Evolutionary conservation across 2,888 invertebrate species (phyloP).

Genomic region (Napeogenes sylphis): DNA sequence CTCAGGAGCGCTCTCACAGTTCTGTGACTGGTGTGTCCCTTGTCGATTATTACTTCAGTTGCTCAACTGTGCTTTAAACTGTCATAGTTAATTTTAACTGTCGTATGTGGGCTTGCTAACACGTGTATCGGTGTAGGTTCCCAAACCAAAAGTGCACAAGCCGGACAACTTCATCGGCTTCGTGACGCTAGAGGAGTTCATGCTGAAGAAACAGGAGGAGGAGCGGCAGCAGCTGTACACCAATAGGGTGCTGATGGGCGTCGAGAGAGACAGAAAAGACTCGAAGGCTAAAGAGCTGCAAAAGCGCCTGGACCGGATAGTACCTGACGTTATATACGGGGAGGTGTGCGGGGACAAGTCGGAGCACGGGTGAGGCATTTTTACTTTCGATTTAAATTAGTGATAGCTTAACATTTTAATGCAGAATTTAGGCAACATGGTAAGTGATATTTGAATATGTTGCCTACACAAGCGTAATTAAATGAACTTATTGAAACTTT

Average conservation of each 20-base stretch:
- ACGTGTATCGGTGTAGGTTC: slow-evolving; percentile 20
- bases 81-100: no score
- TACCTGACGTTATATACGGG: slow-evolving; percentile 78
- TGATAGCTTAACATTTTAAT: no score
- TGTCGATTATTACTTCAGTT: no score
- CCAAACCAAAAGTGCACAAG: slow-evolving; percentile 29
- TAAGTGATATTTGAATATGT: no score
- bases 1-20: no score
- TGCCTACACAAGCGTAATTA: no score
- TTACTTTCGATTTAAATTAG: not conserved
- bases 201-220: slow-evolving; percentile 86
- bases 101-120: no score
- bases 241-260: slow-evolving; percentile 64
- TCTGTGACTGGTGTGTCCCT: no score
- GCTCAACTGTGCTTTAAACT: no score
- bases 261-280: slow-evolving; percentile 14
- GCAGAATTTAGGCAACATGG: no score
- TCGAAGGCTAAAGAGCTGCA: slow-evolving; percentile 37
- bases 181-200: slow-evolving; percentile 87
- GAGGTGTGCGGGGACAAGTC: slow-evolving; percentile 40
- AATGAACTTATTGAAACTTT: no score
- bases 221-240: slow-evolving; percentile 75
- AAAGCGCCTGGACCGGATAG: slow-evolving; percentile 50
- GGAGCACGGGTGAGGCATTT: slow-evolving; percentile 15
- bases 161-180: slow-evolving; percentile 81